A percentile compares a stretch with the other conserved stretches of the same genome.
phyloP scores from a whole-genome alignment of 2,797 vertebrate genomes.

The Taenioides sp. region DNA sequence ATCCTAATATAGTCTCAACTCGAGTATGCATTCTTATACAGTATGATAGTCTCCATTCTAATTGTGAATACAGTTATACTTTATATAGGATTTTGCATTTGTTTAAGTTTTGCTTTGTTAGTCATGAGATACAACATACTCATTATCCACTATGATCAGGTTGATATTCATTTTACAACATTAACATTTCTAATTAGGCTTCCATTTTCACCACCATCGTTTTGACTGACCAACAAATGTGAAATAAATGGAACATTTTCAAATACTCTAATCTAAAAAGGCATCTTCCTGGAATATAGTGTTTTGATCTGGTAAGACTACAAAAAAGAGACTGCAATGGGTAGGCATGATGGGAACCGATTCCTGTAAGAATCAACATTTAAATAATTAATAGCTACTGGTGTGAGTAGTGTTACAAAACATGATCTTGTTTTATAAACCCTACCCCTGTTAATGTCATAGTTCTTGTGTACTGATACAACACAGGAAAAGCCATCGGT shows the following conservation, averaged over 20 bases:
- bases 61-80: background rate
- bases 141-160: too few relatives aligned
- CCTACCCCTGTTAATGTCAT: too few relatives aligned
- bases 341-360: background rate
- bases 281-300: too few relatives aligned
- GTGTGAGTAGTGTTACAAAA: background rate
- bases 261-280: too few relatives aligned
- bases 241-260: too few relatives aligned
- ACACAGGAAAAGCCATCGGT: slow-evolving; percentile 19
- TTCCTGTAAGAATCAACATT: background rate
- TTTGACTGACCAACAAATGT: too few relatives aligned
- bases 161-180: background rate
- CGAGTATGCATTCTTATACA: background rate
- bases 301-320: too few relatives aligned
- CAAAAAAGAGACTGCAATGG: background rate
- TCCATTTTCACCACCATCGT: too few relatives aligned
- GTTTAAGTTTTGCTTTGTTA: too few relatives aligned
- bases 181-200: background rate
- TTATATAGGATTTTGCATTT: too few relatives aligned
- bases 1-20: background rate
- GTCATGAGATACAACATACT: too few relatives aligned
- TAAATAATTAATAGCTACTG: background rate
- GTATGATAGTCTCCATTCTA: background rate
- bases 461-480: background rate
- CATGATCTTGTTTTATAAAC: background rate